These are phyloP conservation scores for Tryphoninae sp. DNA, from an alignment of 2,888 invertebrate genomes.

Conservation along the genomic window DNA sequence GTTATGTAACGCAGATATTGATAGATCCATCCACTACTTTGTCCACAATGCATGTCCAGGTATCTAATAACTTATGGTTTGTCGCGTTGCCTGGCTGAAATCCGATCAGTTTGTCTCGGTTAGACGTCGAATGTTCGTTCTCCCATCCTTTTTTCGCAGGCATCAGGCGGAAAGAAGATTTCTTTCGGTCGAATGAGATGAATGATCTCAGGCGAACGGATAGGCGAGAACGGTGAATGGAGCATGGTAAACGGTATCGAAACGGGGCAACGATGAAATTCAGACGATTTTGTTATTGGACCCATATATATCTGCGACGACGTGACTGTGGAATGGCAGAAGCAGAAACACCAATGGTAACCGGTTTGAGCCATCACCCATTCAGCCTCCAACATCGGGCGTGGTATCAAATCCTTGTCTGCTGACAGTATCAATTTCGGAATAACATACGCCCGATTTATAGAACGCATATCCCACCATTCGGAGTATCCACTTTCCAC, in stretches of 20 bases:
- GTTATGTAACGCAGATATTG: slow-evolving; percentile 39
- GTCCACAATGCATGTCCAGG: slow-evolving; percentile 7
- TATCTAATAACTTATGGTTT: slow-evolving; percentile 46
- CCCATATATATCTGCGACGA: slow-evolving; percentile 65
- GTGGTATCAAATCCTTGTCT: slow-evolving; percentile 73
- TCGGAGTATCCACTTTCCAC: slow-evolving; percentile 49
- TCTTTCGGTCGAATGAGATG: slow-evolving; percentile 33
- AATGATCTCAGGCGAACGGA: slow-evolving; percentile 32
- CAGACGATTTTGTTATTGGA: slow-evolving; percentile 68
- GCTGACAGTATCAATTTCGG: slow-evolving; percentile 77
- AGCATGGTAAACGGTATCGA: slow-evolving; percentile 3
- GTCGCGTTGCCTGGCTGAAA: slow-evolving; percentile 21
- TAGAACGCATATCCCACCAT: slow-evolving; percentile 71
- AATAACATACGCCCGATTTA: slow-evolving; percentile 73
- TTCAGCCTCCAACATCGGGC: slow-evolving; percentile 62
- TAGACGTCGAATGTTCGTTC: slow-evolving; percentile 16
- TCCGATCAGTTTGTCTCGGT: slow-evolving; percentile 40
- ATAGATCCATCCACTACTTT: slow-evolving; percentile 37
- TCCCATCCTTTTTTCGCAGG: not conserved
- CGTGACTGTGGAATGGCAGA: slow-evolving; percentile 64
- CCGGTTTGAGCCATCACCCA: slow-evolving; percentile 60
- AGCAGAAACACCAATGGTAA: slow-evolving; percentile 41
- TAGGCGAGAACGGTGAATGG: slow-evolving; percentile 17
- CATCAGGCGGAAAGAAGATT: not conserved
- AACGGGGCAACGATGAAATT: slow-evolving; percentile 64